A percentile compares a stretch with the other conserved stretches of the same genome.
Conservation (phyloP, 2,113 vertebrate species). For the Phylloscopus whistleri region DNA sequence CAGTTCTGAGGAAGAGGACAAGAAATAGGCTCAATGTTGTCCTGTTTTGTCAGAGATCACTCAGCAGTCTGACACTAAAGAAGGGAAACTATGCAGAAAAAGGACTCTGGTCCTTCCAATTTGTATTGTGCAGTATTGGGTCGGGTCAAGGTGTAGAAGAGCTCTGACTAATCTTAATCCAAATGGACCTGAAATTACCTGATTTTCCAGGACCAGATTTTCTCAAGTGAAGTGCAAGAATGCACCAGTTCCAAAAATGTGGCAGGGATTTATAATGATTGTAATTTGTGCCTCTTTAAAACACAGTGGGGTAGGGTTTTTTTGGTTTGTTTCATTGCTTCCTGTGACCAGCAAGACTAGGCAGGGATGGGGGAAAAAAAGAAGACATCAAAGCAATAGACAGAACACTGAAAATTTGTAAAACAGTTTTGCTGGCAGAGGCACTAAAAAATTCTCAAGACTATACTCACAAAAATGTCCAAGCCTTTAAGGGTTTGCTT, state of each 20-base stretch:
- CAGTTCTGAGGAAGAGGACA: not conserved
- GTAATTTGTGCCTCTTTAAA: not conserved
- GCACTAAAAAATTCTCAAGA: not conserved
- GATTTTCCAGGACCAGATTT: not conserved
- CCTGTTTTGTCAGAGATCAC: not conserved
- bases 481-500: not conserved
- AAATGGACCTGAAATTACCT: not conserved
- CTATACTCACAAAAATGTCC: not conserved
- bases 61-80: not conserved
- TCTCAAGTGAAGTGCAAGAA: not conserved
- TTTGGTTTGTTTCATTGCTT: not conserved
- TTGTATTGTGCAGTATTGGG: not conserved
- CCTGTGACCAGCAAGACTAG: not conserved
- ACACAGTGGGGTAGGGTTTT: not conserved
- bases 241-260: not conserved
- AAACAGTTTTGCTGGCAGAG: not conserved
- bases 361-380: not conserved
- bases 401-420: not conserved
- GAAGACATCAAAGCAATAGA: not conserved
- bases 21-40: not conserved
- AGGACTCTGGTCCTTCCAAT: not conserved
- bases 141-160: not conserved
- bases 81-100: not conserved
- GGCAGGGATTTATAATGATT: not conserved
- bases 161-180: not conserved